These are phyloP conservation scores for Pyrrhosoma nymphula DNA, from an alignment of 2,888 invertebrate genomes.

Conservation along the genomic window DNA sequence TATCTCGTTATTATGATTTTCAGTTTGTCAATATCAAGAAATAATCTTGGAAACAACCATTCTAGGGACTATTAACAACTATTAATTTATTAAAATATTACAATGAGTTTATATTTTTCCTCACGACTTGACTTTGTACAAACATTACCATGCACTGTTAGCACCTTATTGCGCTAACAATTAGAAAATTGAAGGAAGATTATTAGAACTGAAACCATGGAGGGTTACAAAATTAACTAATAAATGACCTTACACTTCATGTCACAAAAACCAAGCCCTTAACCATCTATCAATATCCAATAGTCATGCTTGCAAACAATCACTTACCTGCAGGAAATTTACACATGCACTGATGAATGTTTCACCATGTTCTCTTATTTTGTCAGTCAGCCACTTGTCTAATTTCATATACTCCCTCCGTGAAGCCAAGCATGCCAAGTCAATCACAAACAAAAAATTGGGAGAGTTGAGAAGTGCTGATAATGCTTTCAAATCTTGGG, in stretches of 20 bases:
- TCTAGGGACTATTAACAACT: background rate
- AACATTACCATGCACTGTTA: background rate
- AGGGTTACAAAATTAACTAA: background rate
- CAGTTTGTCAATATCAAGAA: too few relatives aligned
- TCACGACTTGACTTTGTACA: background rate
- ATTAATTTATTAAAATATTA: background rate
- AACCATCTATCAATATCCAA: background rate
- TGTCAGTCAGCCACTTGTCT: slow-evolving; percentile 99
- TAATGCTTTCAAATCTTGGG: slow-evolving; percentile 93
- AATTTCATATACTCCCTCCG: slow-evolving; percentile 97
- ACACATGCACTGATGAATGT: slow-evolving; percentile 91
- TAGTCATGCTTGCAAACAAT: slow-evolving; percentile 7
- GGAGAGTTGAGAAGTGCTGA: slow-evolving; percentile 94
- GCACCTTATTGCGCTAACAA: background rate
- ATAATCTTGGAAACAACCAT: background rate
- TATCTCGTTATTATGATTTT: background rate
- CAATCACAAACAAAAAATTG: slow-evolving; percentile 97
- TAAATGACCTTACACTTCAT: background rate
- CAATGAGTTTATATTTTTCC: background rate
- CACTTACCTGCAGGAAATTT: slow-evolving; percentile 86
- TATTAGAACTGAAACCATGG: too few relatives aligned
- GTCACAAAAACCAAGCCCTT: background rate
- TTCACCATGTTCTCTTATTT: slow-evolving; percentile 97
- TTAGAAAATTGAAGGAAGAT: too few relatives aligned
- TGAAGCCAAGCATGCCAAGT: slow-evolving; percentile 97